Evolutionary conservation across 2,113 vertebrate species (phyloP).

Genomic region (Oostethus manadensis): DNA sequence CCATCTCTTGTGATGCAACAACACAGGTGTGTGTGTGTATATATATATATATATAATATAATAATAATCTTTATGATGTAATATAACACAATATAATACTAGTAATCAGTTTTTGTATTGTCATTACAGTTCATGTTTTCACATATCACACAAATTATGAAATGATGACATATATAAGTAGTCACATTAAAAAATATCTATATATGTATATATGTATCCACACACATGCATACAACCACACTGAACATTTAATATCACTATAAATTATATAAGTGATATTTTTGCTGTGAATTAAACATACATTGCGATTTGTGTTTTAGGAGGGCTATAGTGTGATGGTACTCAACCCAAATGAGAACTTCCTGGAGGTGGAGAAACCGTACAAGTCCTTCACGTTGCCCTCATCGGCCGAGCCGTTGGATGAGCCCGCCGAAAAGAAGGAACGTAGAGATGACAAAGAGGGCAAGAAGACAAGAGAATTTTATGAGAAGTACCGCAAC

Average conservation of each 20-base stretch:
- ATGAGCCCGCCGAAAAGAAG: constrained; percentile 92
- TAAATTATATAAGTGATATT: background rate
- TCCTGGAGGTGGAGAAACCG: constrained; percentile 89
- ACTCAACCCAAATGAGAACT: constrained; percentile 97
- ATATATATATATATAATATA: too few relatives aligned
- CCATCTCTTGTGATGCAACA: too few relatives aligned
- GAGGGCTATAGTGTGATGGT: constrained; percentile 94
- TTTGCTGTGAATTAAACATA: constrained; percentile 1
- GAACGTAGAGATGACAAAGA: constrained; percentile 90
- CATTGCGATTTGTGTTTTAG: constrained; percentile 68
- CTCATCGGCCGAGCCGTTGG: constrained; percentile 78
- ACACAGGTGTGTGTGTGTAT: too few relatives aligned
- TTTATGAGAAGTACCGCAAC: constrained; percentile 95
- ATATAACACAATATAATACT: too few relatives aligned
- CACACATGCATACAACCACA: too few relatives aligned
- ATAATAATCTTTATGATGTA: too few relatives aligned
- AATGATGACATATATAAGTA: too few relatives aligned
- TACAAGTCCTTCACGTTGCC: constrained; percentile 63
- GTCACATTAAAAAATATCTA: background rate
- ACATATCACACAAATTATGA: too few relatives aligned
- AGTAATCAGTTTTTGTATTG: too few relatives aligned
- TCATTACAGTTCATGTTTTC: too few relatives aligned
- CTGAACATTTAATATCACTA: background rate
- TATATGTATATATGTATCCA: background rate
- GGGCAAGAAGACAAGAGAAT: constrained; percentile 86